These are phyloP conservation scores for Otolemur crassicaudatus DNA, from an alignment of 2,797 vertebrate genomes.

Conservation along the genomic window DNA sequence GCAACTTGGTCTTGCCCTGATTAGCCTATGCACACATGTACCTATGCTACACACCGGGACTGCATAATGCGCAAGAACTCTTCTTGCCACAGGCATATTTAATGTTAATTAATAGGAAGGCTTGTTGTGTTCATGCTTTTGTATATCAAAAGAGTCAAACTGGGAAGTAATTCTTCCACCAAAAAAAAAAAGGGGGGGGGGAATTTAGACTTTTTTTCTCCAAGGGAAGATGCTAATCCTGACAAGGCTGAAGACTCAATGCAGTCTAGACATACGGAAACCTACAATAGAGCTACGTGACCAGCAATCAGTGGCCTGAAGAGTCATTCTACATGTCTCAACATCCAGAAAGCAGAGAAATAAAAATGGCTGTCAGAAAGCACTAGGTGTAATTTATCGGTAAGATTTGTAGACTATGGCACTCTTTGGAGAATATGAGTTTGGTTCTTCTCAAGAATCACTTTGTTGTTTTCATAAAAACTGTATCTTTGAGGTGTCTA, in stretches of 20 bases:
- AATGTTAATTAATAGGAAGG: background rate
- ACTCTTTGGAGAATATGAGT: background rate
- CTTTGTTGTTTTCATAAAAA: background rate
- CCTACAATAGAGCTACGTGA: background rate
- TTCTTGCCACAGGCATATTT: background rate
- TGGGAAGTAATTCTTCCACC: background rate
- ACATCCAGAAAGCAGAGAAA: background rate
- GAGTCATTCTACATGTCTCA: background rate
- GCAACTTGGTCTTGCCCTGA: background rate
- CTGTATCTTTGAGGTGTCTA: background rate
- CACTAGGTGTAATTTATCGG: background rate
- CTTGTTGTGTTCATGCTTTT: background rate
- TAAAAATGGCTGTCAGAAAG: background rate
- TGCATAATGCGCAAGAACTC: background rate
- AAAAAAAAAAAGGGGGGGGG: background rate
- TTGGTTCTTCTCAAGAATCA: background rate
- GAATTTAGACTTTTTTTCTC: background rate
- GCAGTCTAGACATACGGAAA: background rate
- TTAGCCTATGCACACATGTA: background rate
- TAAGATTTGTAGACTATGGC: background rate
- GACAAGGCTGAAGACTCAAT: background rate
- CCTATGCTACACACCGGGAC: background rate
- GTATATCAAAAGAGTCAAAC: background rate
- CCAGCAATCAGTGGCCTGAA: background rate
- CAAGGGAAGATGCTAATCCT: background rate